A percentile compares a stretch with the other conserved stretches of the same genome.
phyloP scores from a whole-genome alignment of 2,113 vertebrate genomes.

The Miniopterus natalensis region DNA sequence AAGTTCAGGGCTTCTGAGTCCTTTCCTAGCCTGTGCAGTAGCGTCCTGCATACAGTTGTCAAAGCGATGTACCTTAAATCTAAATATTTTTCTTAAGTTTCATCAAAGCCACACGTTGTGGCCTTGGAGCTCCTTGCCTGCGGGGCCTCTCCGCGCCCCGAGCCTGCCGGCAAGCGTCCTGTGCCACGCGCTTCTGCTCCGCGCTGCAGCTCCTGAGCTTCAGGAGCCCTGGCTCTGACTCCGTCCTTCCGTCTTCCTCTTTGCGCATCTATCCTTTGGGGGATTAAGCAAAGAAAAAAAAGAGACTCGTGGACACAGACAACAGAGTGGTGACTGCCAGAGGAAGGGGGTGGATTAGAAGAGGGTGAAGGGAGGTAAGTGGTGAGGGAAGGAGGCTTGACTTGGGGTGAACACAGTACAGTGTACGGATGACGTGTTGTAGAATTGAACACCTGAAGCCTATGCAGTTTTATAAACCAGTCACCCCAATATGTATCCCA shows the following conservation, averaged over 20 bases:
- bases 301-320: not conserved
- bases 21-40: not conserved
- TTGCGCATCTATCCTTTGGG: not conserved
- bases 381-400: not conserved
- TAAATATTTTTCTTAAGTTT: not conserved
- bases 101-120: not conserved
- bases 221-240: not conserved
- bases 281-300: not conserved
- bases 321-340: not conserved
- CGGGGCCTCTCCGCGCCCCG: not conserved
- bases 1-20: not conserved
- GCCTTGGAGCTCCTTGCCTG: not conserved
- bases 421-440: not conserved
- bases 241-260: not conserved
- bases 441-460: not conserved
- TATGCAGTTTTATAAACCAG: not conserved
- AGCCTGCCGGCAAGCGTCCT: rapidly evolving
- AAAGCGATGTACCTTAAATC: not conserved
- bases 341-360: not conserved
- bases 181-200: rapidly evolving
- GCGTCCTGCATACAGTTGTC: not conserved
- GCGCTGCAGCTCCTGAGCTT: not conserved
- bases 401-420: not conserved
- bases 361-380: not conserved
- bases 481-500: not conserved